phyloP scores from a whole-genome alignment of 2,113 vertebrate species.

The Oplegnathus fasciatus region DNA sequence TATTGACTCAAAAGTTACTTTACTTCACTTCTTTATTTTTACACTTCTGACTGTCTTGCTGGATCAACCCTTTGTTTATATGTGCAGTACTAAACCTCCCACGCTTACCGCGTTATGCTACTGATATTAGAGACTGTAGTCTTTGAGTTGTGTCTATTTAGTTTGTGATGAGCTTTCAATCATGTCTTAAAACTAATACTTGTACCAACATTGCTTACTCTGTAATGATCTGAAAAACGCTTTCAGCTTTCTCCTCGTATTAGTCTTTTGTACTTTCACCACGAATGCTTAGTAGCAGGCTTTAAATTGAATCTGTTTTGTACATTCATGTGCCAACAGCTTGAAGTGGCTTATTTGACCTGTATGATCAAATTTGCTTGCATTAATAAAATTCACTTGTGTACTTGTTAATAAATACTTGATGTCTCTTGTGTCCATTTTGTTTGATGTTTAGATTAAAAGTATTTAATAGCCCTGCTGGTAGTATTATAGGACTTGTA shows the following conservation, averaged over 20 bases:
- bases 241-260: slow-evolving; percentile 91
- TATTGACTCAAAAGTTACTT: slow-evolving; percentile 84
- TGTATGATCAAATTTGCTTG: slow-evolving; percentile 99
- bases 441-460: not conserved
- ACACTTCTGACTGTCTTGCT: slow-evolving; percentile 88
- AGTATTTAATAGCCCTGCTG: not conserved
- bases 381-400: slow-evolving; percentile 98
- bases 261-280: slow-evolving; percentile 99
- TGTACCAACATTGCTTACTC: slow-evolving; percentile 89
- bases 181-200: slow-evolving; percentile 90
- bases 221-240: slow-evolving; percentile 81
- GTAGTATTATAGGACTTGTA: not conserved
- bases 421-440: slow-evolving; percentile 42
- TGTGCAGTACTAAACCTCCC: slow-evolving; percentile 93
- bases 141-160: slow-evolving; percentile 95
- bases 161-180: slow-evolving; percentile 95
- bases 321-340: slow-evolving; percentile 99
- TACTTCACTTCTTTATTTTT: slow-evolving; percentile 81
- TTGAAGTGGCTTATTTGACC: slow-evolving; percentile 99
- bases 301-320: slow-evolving; percentile 98
- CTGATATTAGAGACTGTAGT: slow-evolving; percentile 93
- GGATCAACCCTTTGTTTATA: slow-evolving; percentile 90
- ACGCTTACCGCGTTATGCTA: slow-evolving; percentile 90
- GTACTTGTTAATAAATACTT: slow-evolving; percentile 91
- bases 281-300: slow-evolving; percentile 97